Evolutionary conservation across 2,797 vertebrate genomes (phyloP).

Genomic region (Rachycentron canadum): DNA sequence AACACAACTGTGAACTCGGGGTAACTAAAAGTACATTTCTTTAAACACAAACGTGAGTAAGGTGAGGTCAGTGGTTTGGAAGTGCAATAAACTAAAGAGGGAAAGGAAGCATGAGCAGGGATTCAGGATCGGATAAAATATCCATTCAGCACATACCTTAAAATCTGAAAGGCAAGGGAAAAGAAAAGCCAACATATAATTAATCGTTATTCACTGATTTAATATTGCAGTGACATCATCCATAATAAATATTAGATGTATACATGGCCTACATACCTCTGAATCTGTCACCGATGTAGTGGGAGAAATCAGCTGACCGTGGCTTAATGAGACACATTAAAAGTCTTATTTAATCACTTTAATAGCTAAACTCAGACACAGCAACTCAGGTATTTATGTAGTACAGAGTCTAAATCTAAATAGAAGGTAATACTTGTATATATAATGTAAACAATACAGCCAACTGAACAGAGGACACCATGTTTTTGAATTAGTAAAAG

Average conservation of each 20-base stretch:
- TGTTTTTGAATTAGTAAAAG: background rate
- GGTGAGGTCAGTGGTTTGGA: slow-evolving; percentile 9
- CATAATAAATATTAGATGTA: background rate
- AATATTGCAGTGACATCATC: background rate
- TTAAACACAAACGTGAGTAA: slow-evolving; percentile 32
- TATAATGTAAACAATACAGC: background rate
- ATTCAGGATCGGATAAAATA: slow-evolving; percentile 1
- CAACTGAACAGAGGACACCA: background rate
- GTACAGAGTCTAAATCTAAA: background rate
- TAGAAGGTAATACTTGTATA: background rate
- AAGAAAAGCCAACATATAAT: slow-evolving; percentile 1
- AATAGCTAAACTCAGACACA: too few species aligned
- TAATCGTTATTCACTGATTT: background rate
- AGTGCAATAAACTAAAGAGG: slow-evolving; percentile 18
- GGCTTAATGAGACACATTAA: slow-evolving; percentile 81
- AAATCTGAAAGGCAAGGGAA: slow-evolving; percentile 61
- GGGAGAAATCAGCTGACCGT: slow-evolving; percentile 89
- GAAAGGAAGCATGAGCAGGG: background rate
- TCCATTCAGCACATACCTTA: slow-evolving; percentile 65
- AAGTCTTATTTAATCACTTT: too few species aligned
- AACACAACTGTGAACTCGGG: background rate
- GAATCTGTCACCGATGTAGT: slow-evolving; percentile 87
- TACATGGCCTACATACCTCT: slow-evolving; percentile 83
- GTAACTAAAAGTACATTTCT: background rate
- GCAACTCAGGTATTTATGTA: too few species aligned